These are phyloP conservation scores for Argyra leucocephala DNA, from an alignment of 2,888 invertebrate species.

Conservation along the genomic window DNA sequence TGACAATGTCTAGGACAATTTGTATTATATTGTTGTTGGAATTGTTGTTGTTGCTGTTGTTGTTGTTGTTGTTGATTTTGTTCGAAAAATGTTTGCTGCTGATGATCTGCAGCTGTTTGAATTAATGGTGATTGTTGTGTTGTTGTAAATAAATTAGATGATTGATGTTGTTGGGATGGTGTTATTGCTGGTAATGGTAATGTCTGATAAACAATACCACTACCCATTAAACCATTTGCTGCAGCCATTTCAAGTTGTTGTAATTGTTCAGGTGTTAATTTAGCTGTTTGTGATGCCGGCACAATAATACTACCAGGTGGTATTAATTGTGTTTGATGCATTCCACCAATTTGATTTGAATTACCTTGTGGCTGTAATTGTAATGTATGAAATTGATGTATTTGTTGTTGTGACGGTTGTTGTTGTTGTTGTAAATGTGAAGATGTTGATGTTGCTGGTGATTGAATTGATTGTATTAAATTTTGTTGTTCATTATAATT, in stretches of 20 bases:
- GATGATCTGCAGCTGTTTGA: not conserved
- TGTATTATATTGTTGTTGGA: not conserved
- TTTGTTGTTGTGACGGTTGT: not conserved
- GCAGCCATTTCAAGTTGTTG: not conserved
- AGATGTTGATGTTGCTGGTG: not conserved
- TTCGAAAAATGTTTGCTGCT: no score
- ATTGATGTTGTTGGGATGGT: not conserved
- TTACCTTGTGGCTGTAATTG: not conserved
- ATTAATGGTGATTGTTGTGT: not conserved
- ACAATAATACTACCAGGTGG: constrained; percentile 7
- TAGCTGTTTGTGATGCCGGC: not conserved
- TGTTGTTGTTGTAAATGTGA: not conserved
- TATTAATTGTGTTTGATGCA: not conserved
- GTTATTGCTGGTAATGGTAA: constrained; percentile 1
- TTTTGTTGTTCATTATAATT: not conserved
- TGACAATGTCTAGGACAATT: constrained; percentile 4
- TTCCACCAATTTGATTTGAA: not conserved
- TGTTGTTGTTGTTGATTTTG: not conserved
- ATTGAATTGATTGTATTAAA: not conserved
- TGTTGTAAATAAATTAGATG: not conserved
- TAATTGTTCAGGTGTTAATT: constrained; percentile 4
- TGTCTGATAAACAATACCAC: not conserved
- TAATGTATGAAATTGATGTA: not conserved
- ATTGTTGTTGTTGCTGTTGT: not conserved
- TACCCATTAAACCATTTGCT: not conserved